These are phyloP conservation scores for Euzophera pinguis DNA, from an alignment of 2,888 invertebrate genomes.

Conservation along the genomic window DNA sequence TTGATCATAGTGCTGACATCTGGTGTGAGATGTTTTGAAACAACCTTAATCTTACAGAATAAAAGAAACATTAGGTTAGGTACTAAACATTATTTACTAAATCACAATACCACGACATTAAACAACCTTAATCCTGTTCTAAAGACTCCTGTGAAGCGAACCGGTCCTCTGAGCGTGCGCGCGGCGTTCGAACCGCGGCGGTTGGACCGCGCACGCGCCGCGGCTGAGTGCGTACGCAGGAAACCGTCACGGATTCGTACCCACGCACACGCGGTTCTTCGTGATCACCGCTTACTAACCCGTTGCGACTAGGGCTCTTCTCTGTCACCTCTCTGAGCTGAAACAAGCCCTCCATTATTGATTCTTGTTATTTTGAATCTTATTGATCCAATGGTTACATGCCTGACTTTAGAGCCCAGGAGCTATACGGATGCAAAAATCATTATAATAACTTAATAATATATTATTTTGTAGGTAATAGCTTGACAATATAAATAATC, in stretches of 20 bases:
- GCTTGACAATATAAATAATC: too few relatives aligned
- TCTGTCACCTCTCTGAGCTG: slow-evolving; percentile 38
- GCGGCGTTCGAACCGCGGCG: slow-evolving; percentile 20
- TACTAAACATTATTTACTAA: not conserved
- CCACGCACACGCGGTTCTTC: slow-evolving; percentile 21
- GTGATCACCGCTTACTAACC: slow-evolving; percentile 31
- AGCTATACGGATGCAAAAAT: too few relatives aligned
- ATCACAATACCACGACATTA: not conserved
- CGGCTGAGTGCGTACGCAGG: slow-evolving; percentile 45
- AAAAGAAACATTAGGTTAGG: not conserved
- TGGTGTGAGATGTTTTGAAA: too few relatives aligned
- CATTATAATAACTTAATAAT: too few relatives aligned
- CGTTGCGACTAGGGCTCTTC: slow-evolving; percentile 20
- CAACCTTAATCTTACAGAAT: too few relatives aligned
- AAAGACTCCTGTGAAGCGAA: slow-evolving; percentile 13
- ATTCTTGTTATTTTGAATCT: too few relatives aligned
- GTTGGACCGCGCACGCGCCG: slow-evolving; percentile 29
- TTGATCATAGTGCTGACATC: too few relatives aligned
- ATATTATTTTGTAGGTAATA: too few relatives aligned
- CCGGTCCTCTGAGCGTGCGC: slow-evolving; percentile 20
- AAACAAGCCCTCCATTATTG: not conserved
- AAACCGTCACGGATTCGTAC: slow-evolving; percentile 36
- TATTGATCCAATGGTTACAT: too few relatives aligned
- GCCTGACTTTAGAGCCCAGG: too few relatives aligned
- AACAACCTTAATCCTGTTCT: slow-evolving; percentile 16